Percentiles rank a stretch among this genome's conserved stretches.
These are phyloP conservation scores for Psittacula derbiana DNA, from an alignment of 2,797 vertebrate genomes.

Conservation along the genomic window DNA sequence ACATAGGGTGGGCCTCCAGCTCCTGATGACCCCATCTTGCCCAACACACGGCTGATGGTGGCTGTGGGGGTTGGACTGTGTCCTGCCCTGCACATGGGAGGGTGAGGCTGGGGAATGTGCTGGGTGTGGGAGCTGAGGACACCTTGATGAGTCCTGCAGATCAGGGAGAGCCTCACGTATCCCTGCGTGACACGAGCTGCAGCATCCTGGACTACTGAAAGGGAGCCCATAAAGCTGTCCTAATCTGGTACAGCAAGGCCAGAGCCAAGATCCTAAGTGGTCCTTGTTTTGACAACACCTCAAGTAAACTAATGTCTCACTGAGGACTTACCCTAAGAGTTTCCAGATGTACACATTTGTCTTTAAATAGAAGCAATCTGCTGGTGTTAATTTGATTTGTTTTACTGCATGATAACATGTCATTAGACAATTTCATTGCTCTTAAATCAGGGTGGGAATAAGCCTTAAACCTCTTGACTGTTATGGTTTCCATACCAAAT, in stretches of 20 bases:
- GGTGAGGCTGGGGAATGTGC: background rate
- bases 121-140: background rate
- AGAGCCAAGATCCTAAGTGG: background rate
- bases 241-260: background rate
- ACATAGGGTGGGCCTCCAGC: background rate
- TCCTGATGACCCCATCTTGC: background rate
- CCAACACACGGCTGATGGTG: rapidly evolving
- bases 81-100: background rate
- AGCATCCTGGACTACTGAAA: background rate
- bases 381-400: background rate
- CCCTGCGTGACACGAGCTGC: background rate
- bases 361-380: background rate
- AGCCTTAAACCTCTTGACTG: background rate
- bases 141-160: background rate
- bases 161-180: background rate
- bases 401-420: background rate
- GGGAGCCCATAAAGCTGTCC: background rate
- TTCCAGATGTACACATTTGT: background rate
- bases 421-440: background rate
- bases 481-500: background rate
- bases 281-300: background rate
- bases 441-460: background rate
- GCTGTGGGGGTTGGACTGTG: background rate
- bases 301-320: background rate
- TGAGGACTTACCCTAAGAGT: background rate